Conservation (phyloP, 2,797 vertebrate species). For the Enteromius trimaculatus region DNA sequence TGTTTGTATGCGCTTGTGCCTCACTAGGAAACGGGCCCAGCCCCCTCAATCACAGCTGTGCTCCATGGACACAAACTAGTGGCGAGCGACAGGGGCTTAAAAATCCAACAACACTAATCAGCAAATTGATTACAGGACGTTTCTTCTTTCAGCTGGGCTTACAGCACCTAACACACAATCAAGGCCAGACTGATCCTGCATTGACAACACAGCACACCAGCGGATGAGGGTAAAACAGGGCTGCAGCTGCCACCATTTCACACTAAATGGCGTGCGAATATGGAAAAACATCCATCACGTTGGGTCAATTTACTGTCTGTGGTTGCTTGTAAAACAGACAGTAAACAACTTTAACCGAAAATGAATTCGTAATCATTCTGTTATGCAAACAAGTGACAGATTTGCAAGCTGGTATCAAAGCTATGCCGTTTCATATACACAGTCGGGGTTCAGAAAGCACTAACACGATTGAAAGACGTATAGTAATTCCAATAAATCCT, state of each 20-base stretch:
- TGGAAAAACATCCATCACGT: background rate
- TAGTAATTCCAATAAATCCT: constrained; percentile 35
- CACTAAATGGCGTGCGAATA: constrained; percentile 25
- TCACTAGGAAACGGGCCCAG: constrained; percentile 30
- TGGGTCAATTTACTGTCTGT: constrained; percentile 32
- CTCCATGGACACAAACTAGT: constrained; percentile 42
- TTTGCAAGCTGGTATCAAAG: background rate
- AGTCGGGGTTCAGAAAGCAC: constrained; percentile 9
- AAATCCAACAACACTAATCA: constrained; percentile 58
- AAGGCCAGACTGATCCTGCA: constrained; percentile 38
- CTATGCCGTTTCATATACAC: background rate
- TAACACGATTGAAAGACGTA: constrained; percentile 11
- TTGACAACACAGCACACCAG: constrained; percentile 39
- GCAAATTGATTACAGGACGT: constrained; percentile 62
- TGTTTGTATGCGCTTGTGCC: constrained; percentile 26
- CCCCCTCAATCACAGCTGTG: constrained; percentile 54
- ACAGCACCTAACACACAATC: constrained; percentile 46
- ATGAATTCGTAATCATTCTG: background rate
- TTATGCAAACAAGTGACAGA: background rate
- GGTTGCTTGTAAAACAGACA: constrained; percentile 36
- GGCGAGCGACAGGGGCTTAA: constrained; percentile 46
- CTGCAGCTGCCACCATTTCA: constrained; percentile 47
- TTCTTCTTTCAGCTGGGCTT: constrained; percentile 49
- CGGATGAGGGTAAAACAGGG: constrained; percentile 25
- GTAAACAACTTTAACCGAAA: constrained; percentile 1